These are phyloP conservation scores for Smithornis capensis DNA, from an alignment of 2,113 vertebrate genomes.

Conservation along the genomic window DNA sequence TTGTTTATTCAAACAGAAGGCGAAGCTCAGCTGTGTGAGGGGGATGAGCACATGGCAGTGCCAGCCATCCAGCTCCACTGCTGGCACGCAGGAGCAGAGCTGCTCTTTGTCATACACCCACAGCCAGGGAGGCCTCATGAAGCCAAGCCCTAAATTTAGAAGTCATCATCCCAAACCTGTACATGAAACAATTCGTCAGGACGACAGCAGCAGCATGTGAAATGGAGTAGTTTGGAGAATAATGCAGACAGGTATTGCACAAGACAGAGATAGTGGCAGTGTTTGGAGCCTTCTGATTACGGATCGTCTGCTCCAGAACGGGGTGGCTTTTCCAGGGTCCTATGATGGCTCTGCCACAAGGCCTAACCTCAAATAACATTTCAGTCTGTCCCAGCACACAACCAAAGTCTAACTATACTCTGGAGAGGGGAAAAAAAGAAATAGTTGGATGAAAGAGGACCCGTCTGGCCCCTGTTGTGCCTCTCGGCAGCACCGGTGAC, in stretches of 20 bases:
- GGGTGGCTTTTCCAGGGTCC: background rate
- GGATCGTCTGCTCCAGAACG: fast-evolving
- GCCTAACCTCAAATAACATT: background rate
- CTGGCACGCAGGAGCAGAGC: background rate
- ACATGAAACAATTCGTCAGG: background rate
- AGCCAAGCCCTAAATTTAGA: conserved; percentile 1
- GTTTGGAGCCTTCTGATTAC: background rate
- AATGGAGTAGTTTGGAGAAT: background rate
- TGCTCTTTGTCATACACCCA: background rate
- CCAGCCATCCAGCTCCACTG: background rate
- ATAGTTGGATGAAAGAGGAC: background rate
- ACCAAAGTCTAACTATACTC: background rate
- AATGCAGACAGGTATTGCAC: background rate
- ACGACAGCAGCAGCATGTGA: background rate
- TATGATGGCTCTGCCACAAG: background rate
- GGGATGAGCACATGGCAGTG: background rate
- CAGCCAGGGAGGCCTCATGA: background rate
- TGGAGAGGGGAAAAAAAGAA: background rate
- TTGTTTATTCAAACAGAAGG: background rate
- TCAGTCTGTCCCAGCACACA: background rate
- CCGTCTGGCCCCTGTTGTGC: fast-evolving
- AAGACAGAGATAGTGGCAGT: background rate
- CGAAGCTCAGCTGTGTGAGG: background rate
- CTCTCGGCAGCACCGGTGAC: fast-evolving
- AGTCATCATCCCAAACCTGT: background rate